These are phyloP conservation scores for Triplophysa siluroides DNA, from an alignment of 2,113 vertebrate species.

Conservation along the genomic window DNA sequence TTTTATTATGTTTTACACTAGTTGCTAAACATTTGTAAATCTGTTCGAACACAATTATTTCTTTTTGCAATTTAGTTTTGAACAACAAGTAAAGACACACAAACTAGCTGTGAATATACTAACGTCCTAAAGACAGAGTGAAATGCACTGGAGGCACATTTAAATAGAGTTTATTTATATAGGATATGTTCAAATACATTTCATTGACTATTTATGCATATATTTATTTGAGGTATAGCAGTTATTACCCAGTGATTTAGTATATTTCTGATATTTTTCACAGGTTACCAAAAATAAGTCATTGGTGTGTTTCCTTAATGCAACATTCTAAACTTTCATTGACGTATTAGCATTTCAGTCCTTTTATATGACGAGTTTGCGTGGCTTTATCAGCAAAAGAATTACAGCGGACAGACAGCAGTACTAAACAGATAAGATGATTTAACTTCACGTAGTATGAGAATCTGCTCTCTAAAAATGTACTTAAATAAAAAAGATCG, in stretches of 20 bases:
- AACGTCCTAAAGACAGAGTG: background rate
- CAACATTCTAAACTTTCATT: background rate
- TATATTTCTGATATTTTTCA: background rate
- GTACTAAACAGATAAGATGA: background rate
- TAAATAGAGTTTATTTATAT: constrained; percentile 8
- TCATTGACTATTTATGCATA: background rate
- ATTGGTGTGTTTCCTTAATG: background rate
- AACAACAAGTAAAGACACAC: too few relatives aligned
- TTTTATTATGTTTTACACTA: too few relatives aligned
- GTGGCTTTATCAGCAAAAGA: background rate
- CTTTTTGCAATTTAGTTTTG: too few relatives aligned
- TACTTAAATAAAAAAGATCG: background rate
- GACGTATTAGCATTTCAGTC: background rate
- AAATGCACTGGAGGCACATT: background rate
- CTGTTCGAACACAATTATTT: too few relatives aligned
- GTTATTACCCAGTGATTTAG: background rate
- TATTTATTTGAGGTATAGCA: background rate
- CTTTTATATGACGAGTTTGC: background rate
- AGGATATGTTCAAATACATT: background rate
- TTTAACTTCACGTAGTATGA: background rate
- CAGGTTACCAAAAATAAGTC: background rate
- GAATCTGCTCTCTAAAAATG: background rate
- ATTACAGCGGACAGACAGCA: constrained; percentile 2
- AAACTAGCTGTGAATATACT: too few relatives aligned
- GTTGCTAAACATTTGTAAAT: too few relatives aligned